Conservation (phyloP, 2,888 invertebrate species). For the Cataglyphis livida region DNA sequence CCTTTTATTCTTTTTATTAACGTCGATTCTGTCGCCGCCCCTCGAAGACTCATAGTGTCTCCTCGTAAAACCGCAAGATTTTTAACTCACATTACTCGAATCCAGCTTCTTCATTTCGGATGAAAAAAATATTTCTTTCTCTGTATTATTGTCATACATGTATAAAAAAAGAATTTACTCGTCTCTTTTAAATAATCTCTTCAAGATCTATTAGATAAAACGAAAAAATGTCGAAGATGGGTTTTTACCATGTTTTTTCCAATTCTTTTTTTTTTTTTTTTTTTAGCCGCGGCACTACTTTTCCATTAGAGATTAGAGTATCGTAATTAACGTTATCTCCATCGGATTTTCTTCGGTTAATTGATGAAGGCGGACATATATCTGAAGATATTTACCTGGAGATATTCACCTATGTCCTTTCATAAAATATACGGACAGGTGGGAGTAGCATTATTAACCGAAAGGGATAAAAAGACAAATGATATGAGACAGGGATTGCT, state of each 20-base stretch:
- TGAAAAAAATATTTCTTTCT: neutral
- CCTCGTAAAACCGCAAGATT: conserved; percentile 39
- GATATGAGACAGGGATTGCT: conserved; percentile 44
- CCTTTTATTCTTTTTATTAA: conserved; percentile 19
- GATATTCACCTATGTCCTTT: conserved; percentile 48
- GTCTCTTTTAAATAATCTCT: neutral
- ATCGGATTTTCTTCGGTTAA: conserved; percentile 26
- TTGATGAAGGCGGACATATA: conserved; percentile 7
- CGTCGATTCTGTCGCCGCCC: conserved; percentile 64
- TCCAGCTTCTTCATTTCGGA: neutral
- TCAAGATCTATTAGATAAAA: neutral
- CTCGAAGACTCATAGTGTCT: conserved; percentile 52
- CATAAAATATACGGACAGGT: conserved; percentile 32
- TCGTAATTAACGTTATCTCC: conserved; percentile 3
- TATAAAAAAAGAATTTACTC: neutral
- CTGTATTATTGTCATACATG: neutral
- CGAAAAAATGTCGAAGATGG: conserved; percentile 3
- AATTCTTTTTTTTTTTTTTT: neutral
- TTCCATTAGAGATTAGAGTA: conserved; percentile 15
- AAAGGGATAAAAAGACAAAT: conserved; percentile 35
- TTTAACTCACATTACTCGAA: conserved; percentile 8
- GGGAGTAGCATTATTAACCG: conserved; percentile 55
- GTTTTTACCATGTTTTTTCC: neutral
- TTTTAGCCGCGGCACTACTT: neutral
- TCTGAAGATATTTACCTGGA: conserved; percentile 18